These are phyloP conservation scores for Heliornis fulica DNA, from an alignment of 2,113 vertebrate species.

Conservation along the genomic window DNA sequence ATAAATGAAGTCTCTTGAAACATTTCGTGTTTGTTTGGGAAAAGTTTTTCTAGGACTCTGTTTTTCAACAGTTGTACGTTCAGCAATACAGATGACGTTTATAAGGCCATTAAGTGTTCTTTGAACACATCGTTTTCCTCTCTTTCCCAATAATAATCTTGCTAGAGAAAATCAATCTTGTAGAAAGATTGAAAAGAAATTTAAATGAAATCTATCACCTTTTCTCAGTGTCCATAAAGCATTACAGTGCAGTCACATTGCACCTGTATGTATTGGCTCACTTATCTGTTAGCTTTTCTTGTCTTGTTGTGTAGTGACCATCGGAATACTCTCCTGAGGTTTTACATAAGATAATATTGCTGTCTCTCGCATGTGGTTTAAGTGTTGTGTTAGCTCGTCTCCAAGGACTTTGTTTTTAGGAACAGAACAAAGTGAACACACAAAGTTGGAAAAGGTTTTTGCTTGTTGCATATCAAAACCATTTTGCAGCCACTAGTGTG, in stretches of 20 bases:
- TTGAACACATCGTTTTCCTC: background rate
- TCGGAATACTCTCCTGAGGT: background rate
- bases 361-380: background rate
- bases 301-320: background rate
- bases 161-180: background rate
- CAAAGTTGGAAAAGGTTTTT: slow-evolving; percentile 27
- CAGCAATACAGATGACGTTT: background rate
- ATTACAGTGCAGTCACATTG: background rate
- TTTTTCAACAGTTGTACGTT: background rate
- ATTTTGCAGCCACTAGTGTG: slow-evolving; percentile 63
- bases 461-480: slow-evolving; percentile 63
- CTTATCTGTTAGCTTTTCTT: background rate
- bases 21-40: background rate
- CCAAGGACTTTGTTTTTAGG: slow-evolving; percentile 31
- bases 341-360: background rate
- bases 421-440: background rate
- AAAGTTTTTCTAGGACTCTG: background rate
- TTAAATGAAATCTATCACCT: background rate
- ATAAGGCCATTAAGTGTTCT: background rate
- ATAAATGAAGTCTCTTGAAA: background rate
- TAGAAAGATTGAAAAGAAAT: background rate
- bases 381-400: background rate
- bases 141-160: background rate
- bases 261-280: background rate
- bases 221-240: background rate